Evolutionary conservation across 2,113 vertebrate species (phyloP), one percentile per base, ranked within the genome.

Genomic region (Ciconia maguari): DNA sequence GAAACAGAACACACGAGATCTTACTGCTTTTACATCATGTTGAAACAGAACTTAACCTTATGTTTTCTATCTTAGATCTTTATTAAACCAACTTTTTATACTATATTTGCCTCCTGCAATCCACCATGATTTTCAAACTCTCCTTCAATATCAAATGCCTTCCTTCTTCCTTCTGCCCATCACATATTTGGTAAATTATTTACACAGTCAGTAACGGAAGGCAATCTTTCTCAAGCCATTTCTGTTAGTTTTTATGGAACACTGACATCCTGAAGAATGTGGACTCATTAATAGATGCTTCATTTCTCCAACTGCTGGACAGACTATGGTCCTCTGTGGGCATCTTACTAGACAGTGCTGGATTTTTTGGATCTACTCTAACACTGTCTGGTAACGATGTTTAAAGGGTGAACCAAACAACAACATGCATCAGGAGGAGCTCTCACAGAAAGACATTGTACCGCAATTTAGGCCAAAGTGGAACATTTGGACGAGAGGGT

Each of bases 341-440:
- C 99, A 99, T 99, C 99, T 99, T 99, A 99, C 99, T 98, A 97
- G 98, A 98, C 99, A 99, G 99, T 99, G 99, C 98, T 99, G 99
- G 99, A 99, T 98, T 99, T 98, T 98, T 94, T 98, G 84, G 96
- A 93, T 98, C 96, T 97, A 98, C 98, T 99, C 99, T 99, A 99
- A 99, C 99, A 99, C 99, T 99, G 99, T 99, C 99, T 99, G 99
- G 99, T 99, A 99, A 99, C 99, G 99, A 99, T 99, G 99, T 99
- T 99, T 98, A 98, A 99, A 99, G 99, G 98, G 98, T 81, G 98
- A 97, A 97, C 98, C 97, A 91, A 92, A 91, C 95, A 27, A 27
- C 96, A 60, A 12, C 95, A 69, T 10, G 55, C 34, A 18, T n/a
- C 95, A 13, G 75, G 93, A 93, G 91, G 87, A 91, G n/a, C 36